Evolutionary conservation across 2,888 invertebrate genomes (phyloP).

Genomic region (Cepaea hortensis): DNA sequence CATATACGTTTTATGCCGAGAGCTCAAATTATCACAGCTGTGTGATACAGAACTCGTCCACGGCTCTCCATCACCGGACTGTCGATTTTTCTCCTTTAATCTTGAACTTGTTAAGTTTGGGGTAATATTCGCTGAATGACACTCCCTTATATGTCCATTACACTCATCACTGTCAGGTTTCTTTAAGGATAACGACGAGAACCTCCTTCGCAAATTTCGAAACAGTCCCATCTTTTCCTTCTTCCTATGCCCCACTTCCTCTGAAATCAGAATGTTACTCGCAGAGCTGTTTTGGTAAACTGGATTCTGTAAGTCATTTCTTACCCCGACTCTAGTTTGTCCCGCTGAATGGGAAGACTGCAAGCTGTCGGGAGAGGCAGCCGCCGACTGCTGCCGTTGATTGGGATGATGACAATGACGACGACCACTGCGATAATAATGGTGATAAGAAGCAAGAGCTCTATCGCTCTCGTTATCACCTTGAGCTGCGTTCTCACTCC

Average conservation of each 20-base stretch:
- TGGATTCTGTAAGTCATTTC: conserved; percentile 27
- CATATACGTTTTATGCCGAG: conserved; percentile 59
- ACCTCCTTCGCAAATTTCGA: conserved; percentile 62
- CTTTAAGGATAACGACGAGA: conserved; percentile 60
- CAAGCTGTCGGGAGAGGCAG: not conserved
- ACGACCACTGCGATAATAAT: not conserved
- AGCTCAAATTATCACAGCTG: conserved; percentile 67
- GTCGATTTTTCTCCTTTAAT: conserved; percentile 61
- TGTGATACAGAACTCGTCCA: conserved; percentile 60
- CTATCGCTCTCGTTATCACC: conserved; percentile 29
- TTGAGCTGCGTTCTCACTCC: conserved; percentile 48
- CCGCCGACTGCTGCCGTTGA: not conserved
- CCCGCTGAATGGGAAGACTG: conserved; percentile 13
- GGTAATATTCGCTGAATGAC: conserved; percentile 51
- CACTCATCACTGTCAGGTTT: conserved; percentile 58
- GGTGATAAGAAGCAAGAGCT: conserved; percentile 11
- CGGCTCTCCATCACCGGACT: conserved; percentile 62
- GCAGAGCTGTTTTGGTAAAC: conserved; percentile 30
- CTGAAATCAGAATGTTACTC: conserved; percentile 28
- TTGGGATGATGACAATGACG: not conserved
- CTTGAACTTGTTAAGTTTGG: conserved; percentile 58
- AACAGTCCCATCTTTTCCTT: conserved; percentile 66
- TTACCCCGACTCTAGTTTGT: not conserved
- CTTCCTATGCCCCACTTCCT: conserved; percentile 49
- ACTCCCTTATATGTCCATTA: conserved; percentile 58